Conservation (phyloP, 2,888 invertebrate species). For the Epiblema foenella region DNA sequence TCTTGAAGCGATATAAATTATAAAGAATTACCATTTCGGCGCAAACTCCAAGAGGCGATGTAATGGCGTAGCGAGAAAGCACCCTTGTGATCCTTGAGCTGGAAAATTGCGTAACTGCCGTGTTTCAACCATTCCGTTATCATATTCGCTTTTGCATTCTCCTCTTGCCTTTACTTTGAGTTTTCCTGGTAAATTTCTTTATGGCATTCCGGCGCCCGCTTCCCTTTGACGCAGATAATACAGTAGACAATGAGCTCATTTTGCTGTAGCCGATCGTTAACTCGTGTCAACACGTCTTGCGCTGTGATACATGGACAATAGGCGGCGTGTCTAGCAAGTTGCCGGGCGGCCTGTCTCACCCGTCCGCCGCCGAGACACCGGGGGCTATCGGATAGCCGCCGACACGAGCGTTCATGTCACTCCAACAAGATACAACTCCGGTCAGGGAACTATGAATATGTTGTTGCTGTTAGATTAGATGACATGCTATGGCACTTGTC, state of each 20-base stretch:
- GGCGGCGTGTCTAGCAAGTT: slow-evolving; percentile 26
- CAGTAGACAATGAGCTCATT: slow-evolving; percentile 1
- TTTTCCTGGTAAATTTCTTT: slow-evolving; percentile 35
- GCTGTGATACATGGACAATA: slow-evolving; percentile 36
- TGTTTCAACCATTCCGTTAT: slow-evolving; percentile 54
- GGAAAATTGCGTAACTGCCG: slow-evolving; percentile 62
- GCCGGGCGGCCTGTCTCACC: neutral
- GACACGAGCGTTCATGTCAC: slow-evolving; percentile 5
- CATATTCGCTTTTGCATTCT: slow-evolving; percentile 49
- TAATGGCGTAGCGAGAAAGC: slow-evolving; percentile 54
- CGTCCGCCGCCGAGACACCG: too few relatives aligned
- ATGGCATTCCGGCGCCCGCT: slow-evolving; percentile 14
- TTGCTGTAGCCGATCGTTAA: slow-evolving; percentile 17
- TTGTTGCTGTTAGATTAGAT: too few relatives aligned
- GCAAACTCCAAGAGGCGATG: slow-evolving; percentile 51
- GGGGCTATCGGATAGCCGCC: slow-evolving; percentile 16
- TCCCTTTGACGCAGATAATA: slow-evolving; percentile 16
- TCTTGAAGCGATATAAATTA: slow-evolving; percentile 64
- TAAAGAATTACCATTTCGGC: slow-evolving; percentile 51
- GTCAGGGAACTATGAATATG: neutral
- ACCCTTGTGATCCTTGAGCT: slow-evolving; percentile 55
- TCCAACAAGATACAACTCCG: slow-evolving; percentile 10
- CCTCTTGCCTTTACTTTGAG: slow-evolving; percentile 33
- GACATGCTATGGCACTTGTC: slow-evolving; percentile 1
- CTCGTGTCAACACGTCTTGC: slow-evolving; percentile 22